Conservation (phyloP, 92 coral and sea anemone genomes). For the Metridium senile region DNA sequence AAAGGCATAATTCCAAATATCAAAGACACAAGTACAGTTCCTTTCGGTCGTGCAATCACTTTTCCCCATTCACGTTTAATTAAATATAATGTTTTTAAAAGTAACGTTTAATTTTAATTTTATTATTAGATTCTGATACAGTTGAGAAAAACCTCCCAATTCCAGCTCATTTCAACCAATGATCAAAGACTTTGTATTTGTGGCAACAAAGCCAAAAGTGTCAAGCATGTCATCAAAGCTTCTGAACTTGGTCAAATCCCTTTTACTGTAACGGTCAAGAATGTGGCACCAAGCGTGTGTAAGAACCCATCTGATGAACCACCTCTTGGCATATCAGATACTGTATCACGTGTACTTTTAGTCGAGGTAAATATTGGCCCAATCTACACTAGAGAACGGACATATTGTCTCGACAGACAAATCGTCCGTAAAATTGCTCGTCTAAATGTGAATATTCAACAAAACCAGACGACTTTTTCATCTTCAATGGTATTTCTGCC, state of each 20-base stretch:
- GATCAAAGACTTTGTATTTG: slow-evolving; percentile 74
- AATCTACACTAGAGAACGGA: too few species aligned
- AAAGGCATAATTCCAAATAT: too few species aligned
- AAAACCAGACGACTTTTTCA: too few species aligned
- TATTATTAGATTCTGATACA: slow-evolving; percentile 59
- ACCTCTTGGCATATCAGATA: slow-evolving; percentile 64
- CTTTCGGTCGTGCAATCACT: too few species aligned
- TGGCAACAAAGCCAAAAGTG: slow-evolving; percentile 83
- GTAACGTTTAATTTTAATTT: neutral
- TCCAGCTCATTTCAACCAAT: slow-evolving; percentile 45
- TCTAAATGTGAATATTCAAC: too few species aligned
- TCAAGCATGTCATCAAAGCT: slow-evolving; percentile 68
- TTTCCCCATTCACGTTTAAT: too few species aligned
- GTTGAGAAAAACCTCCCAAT: slow-evolving; percentile 56
- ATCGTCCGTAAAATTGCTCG: too few species aligned
- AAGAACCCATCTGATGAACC: slow-evolving; percentile 37
- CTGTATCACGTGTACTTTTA: slow-evolving; percentile 72
- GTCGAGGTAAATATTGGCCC: slow-evolving; percentile 84
- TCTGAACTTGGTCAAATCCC: slow-evolving; percentile 70
- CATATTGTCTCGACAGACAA: too few species aligned
- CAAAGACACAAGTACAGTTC: too few species aligned
- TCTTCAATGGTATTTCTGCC: too few species aligned
- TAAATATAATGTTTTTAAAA: too few species aligned
- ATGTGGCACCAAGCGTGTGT: slow-evolving; percentile 59
- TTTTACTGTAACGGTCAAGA: slow-evolving; percentile 67